Evolutionary conservation across 1,140 invertebrate genomes (phyloP).

Genomic region (Drosophila equinoxialis): DNA sequence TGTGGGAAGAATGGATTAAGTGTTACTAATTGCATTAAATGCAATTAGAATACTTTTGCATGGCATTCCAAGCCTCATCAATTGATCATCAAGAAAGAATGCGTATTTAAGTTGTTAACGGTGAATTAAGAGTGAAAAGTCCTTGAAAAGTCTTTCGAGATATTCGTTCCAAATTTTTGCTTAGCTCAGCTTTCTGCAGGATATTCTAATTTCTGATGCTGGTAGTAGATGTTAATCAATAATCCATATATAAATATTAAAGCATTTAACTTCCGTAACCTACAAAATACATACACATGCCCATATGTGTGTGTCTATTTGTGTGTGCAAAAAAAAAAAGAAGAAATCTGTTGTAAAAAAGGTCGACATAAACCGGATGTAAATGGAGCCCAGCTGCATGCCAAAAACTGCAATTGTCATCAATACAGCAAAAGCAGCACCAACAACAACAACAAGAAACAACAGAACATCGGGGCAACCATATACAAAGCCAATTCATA

Average conservation of each 20-base stretch:
- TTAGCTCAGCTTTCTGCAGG: constrained; percentile 17
- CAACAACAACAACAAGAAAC: constrained; percentile 14
- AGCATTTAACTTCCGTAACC: constrained; percentile 58
- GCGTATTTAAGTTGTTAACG: too few species aligned
- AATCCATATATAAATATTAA: constrained; percentile 52
- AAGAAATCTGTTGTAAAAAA: constrained; percentile 59
- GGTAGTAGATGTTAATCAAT: not conserved
- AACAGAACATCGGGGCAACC: constrained; percentile 14
- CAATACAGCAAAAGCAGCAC: constrained; percentile 42
- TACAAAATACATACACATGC: constrained; percentile 36
- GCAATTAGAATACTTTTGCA: too few species aligned
- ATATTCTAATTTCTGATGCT: too few species aligned
- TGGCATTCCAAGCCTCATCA: too few species aligned
- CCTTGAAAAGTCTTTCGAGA: too few species aligned
- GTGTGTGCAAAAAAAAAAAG: constrained; percentile 24
- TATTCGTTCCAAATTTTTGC: too few species aligned
- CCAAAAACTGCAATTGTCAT: constrained; percentile 78
- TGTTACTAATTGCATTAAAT: too few species aligned
- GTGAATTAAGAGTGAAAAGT: too few species aligned
- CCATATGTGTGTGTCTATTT: constrained; percentile 29
- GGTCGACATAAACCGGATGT: constrained; percentile 62
- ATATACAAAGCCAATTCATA: constrained; percentile 66
- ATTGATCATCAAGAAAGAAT: too few species aligned
- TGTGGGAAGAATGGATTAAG: too few species aligned
- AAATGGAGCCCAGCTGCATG: constrained; percentile 70